These are phyloP conservation scores for Clarias magur DNA, from an alignment of 2,113 vertebrate species.

Conservation along the genomic window DNA sequence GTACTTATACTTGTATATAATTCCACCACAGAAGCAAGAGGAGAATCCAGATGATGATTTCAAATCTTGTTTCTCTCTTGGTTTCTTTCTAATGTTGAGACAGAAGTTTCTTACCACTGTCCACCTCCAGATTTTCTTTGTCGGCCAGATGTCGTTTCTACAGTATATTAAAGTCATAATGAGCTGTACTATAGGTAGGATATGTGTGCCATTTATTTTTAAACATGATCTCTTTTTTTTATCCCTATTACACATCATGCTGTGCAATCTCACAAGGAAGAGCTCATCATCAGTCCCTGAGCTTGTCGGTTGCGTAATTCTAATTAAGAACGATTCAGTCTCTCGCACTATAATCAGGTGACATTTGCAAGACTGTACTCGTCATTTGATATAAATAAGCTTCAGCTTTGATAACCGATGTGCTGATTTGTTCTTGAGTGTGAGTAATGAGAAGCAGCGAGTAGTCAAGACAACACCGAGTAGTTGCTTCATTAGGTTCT, in stretches of 20 bases:
- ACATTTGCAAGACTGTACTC: constrained; percentile 20
- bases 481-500: constrained; percentile 28
- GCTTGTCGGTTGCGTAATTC: not conserved
- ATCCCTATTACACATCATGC: not conserved
- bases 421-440: constrained; percentile 22
- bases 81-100: not conserved
- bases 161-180: not conserved
- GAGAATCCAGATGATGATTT: not conserved
- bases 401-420: constrained; percentile 15
- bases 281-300: not conserved
- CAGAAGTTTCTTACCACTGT: not conserved
- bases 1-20: not conserved
- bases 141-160: not conserved
- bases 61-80: not conserved
- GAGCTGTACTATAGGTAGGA: not conserved
- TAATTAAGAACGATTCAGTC: constrained; percentile 1
- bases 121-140: not conserved
- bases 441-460: not conserved
- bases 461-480: not conserved
- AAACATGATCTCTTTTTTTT: not conserved
- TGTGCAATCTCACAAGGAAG: not conserved
- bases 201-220: not conserved
- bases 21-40: not conserved
- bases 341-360: not conserved
- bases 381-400: constrained; percentile 40